A percentile compares a stretch with the other conserved stretches of the same genome.
These are phyloP conservation scores for Nasonia giraulti DNA, from an alignment of 1,140 invertebrate species.

Conservation along the genomic window DNA sequence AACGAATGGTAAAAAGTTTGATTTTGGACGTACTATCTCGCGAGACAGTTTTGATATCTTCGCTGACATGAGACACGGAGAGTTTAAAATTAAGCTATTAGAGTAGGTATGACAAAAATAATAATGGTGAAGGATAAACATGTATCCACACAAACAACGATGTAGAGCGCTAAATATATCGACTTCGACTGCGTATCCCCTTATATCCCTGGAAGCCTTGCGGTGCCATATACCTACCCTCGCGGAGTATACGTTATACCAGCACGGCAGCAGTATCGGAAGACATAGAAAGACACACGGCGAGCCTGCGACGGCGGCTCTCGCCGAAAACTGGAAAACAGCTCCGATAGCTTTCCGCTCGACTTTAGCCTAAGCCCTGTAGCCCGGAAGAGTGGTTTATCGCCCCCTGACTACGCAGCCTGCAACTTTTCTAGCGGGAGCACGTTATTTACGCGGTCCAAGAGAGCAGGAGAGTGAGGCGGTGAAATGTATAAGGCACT, in stretches of 20 bases:
- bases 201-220: too few relatives aligned
- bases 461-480: background rate
- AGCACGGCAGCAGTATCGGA: background rate
- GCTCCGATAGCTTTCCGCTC: slow-evolving; percentile 52
- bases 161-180: too few relatives aligned
- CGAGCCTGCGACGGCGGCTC: background rate
- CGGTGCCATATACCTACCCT: too few relatives aligned
- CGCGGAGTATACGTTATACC: background rate
- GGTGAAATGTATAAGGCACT: background rate
- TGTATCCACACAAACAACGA: too few relatives aligned
- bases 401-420: slow-evolving; percentile 1
- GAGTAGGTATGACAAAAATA: too few relatives aligned
- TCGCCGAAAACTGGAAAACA: slow-evolving; percentile 34
- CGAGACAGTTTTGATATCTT: too few relatives aligned
- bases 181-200: too few relatives aligned
- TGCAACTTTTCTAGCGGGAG: slow-evolving; percentile 17
- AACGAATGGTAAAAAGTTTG: too few relatives aligned
- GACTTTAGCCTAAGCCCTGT: slow-evolving; percentile 42
- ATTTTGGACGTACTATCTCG: too few relatives aligned
- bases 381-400: slow-evolving; percentile 33
- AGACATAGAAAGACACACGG: slow-evolving; percentile 3
- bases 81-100: too few relatives aligned
- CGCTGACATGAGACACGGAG: too few relatives aligned
- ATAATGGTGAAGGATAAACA: too few relatives aligned
- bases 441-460: slow-evolving; percentile 39